Percentiles rank a stretch among this genome's conserved stretches.
phyloP scores from a whole-genome alignment of 2,797 vertebrate species.

The Silurus lanzhouensis region DNA sequence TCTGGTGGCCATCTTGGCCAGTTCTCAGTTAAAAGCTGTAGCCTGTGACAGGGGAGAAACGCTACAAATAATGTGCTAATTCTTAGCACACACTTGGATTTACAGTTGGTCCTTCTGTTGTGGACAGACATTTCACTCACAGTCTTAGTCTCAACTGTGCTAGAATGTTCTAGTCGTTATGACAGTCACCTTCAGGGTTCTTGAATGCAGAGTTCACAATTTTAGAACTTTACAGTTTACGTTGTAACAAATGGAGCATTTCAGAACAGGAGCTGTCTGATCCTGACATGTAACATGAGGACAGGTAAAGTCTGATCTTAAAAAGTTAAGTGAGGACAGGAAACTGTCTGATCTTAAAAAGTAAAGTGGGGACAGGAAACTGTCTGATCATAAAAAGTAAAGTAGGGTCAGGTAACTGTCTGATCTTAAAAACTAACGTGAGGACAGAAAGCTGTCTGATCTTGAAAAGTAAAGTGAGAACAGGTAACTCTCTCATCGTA shows the following conservation, averaged over 20 bases:
- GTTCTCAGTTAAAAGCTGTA: neutral
- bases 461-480: no score
- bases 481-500: no score
- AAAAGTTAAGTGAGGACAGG: no score
- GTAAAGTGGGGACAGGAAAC: no score
- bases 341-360: no score
- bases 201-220: neutral
- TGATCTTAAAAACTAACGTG: no score
- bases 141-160: neutral
- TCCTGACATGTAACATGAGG: no score
- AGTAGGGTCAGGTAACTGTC: rapidly evolving
- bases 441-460: no score
- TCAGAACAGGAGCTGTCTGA: neutral
- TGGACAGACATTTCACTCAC: neutral
- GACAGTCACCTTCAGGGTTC: neutral
- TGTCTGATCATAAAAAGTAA: no score
- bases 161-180: neutral
- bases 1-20: neutral
- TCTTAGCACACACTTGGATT: neutral
- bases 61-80: neutral
- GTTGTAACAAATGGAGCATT: neutral
- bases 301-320: no score
- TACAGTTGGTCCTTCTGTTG: neutral
- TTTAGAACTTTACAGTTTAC: neutral
- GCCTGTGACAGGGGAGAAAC: neutral